Percentiles rank a stretch among this genome's conserved stretches.
phyloP scores from a whole-genome alignment of 35 echinoderm and acorn worm species.

The Hemicentrotus pulcherrimus region DNA sequence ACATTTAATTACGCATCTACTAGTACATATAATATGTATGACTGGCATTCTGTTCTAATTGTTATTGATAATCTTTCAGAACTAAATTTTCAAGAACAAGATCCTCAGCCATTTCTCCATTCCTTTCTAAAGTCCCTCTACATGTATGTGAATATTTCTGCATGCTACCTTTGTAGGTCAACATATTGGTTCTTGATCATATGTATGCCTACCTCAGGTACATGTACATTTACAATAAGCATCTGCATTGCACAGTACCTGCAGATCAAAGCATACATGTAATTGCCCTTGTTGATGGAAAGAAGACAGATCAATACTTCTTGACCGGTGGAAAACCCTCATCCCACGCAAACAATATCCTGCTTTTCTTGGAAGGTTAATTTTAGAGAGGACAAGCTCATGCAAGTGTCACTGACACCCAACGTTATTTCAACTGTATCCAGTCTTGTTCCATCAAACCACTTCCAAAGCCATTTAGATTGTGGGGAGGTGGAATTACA shows the following conservation, averaged over 20 bases:
- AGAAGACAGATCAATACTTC: neutral
- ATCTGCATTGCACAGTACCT: neutral
- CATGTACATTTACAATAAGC: no score
- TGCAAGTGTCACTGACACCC: neutral
- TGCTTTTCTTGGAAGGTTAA: slow-evolving; percentile 2
- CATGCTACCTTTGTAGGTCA: no score
- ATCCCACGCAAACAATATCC: neutral
- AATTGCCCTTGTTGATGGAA: neutral
- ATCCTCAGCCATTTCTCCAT: no score
- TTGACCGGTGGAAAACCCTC: neutral
- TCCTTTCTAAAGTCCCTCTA: no score
- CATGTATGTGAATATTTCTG: no score
- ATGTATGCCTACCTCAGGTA: no score
- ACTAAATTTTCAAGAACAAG: no score
- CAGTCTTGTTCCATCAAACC: neutral
- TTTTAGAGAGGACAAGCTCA: neutral
- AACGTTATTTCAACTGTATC: neutral
- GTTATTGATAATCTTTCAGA: no score
- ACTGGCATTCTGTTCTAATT: no score
- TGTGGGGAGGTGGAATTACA: neutral
- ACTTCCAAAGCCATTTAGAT: neutral
- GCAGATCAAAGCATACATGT: neutral
- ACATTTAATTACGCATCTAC: no score
- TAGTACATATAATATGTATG: no score
- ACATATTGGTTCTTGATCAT: no score